Evolutionary conservation across 2,888 invertebrate genomes (phyloP).

Genomic region (Mantis religiosa): DNA sequence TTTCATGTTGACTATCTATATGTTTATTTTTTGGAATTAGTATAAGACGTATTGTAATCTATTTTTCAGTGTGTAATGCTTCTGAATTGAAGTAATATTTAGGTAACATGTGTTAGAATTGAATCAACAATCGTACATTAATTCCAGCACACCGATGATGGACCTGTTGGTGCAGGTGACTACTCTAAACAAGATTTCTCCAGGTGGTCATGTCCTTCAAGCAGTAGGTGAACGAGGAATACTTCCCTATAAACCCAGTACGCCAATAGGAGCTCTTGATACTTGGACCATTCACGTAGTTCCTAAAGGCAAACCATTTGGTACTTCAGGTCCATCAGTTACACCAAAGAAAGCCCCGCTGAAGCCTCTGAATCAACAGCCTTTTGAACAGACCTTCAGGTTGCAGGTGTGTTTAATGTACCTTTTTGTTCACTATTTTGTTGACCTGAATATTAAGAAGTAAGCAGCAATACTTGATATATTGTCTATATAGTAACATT

Average conservation of each 20-base stretch:
- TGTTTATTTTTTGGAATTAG: too few species aligned
- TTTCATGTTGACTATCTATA: too few species aligned
- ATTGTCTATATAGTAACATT: too few species aligned
- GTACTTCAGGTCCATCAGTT: slow-evolving; percentile 30
- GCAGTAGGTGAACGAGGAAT: slow-evolving; percentile 58
- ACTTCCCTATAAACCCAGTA: slow-evolving; percentile 68
- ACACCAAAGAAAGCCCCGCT: slow-evolving; percentile 26
- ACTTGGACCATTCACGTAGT: slow-evolving; percentile 49
- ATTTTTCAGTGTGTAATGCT: too few species aligned
- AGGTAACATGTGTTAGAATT: too few species aligned
- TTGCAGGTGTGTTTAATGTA: slow-evolving; percentile 37
- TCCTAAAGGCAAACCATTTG: slow-evolving; percentile 41
- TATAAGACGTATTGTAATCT: too few species aligned
- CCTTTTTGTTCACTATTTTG: not conserved
- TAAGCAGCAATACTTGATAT: too few species aligned
- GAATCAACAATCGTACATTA: not conserved
- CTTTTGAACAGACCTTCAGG: slow-evolving; percentile 47
- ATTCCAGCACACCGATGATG: slow-evolving; percentile 69
- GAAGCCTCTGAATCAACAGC: slow-evolving; percentile 40
- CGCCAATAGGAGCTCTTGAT: slow-evolving; percentile 57
- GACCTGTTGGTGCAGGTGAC: slow-evolving; percentile 69
- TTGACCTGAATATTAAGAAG: too few species aligned
- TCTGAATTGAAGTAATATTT: too few species aligned
- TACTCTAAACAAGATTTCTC: slow-evolving; percentile 62
- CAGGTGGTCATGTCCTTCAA: slow-evolving; percentile 62